Percentiles rank a stretch among this genome's conserved stretches.
These are phyloP conservation scores for Petromus typicus DNA, from an alignment of 2,113 vertebrate genomes.

Conservation along the genomic window DNA sequence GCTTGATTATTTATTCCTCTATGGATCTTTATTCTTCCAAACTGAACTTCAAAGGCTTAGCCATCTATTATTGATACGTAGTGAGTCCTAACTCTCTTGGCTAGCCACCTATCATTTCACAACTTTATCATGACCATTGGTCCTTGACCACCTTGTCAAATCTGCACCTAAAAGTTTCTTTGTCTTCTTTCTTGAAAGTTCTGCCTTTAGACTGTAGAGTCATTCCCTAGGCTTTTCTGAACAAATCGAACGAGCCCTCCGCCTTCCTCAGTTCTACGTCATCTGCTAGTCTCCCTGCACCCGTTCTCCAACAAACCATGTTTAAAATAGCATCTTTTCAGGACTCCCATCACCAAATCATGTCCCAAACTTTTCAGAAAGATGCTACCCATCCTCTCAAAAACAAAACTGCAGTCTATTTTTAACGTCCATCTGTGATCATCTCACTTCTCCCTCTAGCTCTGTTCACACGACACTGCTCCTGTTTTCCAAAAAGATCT, in stretches of 20 bases:
- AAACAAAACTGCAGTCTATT: background rate
- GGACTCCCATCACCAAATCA: background rate
- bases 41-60: background rate
- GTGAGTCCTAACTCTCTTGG: background rate
- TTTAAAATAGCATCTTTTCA: background rate
- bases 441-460: background rate
- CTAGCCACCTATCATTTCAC: accelerated
- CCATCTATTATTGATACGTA: accelerated
- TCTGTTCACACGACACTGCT: background rate
- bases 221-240: background rate
- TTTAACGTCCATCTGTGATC: background rate
- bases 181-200: background rate
- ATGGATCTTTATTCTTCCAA: background rate
- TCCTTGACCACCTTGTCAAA: background rate
- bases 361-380: background rate
- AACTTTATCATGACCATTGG: background rate
- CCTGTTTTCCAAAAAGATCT: background rate
- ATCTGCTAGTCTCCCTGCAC: background rate
- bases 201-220: no score
- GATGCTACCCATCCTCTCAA: background rate
- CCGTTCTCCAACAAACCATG: background rate
- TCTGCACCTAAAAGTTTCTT: background rate
- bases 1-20: background rate
- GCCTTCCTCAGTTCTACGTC: accelerated
- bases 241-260: background rate